Base-by-base conservation (phyloP, 2,797 vertebrate species). In the Ceyx erithaca region DNA sequence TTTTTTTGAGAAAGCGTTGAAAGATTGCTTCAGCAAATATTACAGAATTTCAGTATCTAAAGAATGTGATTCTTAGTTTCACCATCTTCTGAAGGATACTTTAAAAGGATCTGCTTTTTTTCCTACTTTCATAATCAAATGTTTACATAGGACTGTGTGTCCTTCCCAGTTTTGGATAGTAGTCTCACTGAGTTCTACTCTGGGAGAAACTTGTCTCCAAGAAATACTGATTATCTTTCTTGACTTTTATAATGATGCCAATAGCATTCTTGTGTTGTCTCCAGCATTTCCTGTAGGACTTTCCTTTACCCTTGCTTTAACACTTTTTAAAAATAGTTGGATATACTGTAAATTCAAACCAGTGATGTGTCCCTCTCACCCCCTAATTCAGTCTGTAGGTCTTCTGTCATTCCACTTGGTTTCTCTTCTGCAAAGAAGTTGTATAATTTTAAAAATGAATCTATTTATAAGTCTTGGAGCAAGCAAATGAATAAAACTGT, bases 111-210 rank as follows among this genome's bases (percentile, higher is more conserved):
- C 25, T 52, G 9, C n/a, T 40, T 82, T 57, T 16, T 76, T 88
- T 88, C 30, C 19, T 72, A 12, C 59, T 63, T 73, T 46, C 33
- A 30, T 14, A 85, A 87, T 78, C 13, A 54, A 64, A 68, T 45
- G 55, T 63, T 81, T 64, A 14, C 20, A 25, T 3, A 37, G 21
- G n/a, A 31, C 26, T 58, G 7, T 31, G 37, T 70, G 25, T 43
- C 40, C 54, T 78, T 84, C 52, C 35, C 2, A 7, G 79, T 61
- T 89, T 85, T 75, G n/a, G 72, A 85, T 68, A 31, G 11, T 35
- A 49, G 70, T 88, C 61, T 94, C 92, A 83, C 35, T 87, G 33
- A 66, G 78, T 90, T 66, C 62, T 90, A 61, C 75, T 37, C 80
- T 61, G 79, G 66, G 76, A 81, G 25, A 48, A 62, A 78, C 68